phyloP scores from a whole-genome alignment of 2,113 vertebrate species.

The Peucedramus taeniatus region DNA sequence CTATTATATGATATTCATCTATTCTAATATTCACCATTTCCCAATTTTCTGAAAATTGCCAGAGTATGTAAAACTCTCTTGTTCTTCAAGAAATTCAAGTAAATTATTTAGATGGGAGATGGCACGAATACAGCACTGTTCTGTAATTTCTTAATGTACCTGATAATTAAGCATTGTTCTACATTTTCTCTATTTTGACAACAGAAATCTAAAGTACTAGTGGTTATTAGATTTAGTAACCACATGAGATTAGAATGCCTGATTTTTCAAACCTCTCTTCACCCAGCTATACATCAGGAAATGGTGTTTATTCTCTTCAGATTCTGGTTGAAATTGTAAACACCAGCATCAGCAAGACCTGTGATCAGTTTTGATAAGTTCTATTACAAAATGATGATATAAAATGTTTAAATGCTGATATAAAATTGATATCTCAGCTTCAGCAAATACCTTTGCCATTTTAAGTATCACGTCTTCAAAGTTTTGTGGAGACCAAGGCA shows the following conservation, averaged over 20 bases:
- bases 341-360: background rate
- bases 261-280: background rate
- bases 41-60: background rate
- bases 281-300: background rate
- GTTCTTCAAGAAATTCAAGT: background rate
- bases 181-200: background rate
- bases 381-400: background rate
- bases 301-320: background rate
- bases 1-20: background rate
- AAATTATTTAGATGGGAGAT: background rate
- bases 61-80: background rate
- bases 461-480: accelerated
- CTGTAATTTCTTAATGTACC: background rate
- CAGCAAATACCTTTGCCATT: background rate
- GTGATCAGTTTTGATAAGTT: background rate
- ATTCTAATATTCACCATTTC: background rate
- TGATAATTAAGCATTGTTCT: background rate
- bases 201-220: background rate
- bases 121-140: background rate
- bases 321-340: background rate
- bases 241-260: too few species aligned
- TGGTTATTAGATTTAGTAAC: background rate
- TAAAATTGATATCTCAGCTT: background rate
- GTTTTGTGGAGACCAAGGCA: background rate
- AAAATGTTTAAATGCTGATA: background rate